These are phyloP conservation scores for Philaethria dido DNA, from an alignment of 2,888 invertebrate genomes.

Conservation along the genomic window DNA sequence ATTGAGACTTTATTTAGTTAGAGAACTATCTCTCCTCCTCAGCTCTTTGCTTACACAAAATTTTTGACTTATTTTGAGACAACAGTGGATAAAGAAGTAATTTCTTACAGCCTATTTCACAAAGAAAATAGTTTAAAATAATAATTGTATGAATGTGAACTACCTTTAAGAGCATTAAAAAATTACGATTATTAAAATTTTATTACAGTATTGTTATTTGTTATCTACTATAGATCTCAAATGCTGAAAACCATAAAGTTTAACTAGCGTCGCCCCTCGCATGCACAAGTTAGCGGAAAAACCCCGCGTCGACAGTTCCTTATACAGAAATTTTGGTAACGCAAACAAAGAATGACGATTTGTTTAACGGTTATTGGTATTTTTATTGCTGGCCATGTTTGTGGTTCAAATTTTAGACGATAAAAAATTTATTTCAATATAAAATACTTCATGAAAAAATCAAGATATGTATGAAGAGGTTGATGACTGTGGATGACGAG, in stretches of 20 bases:
- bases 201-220: constrained; percentile 2
- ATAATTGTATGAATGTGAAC: no score
- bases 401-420: neutral
- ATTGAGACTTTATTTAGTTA: no score
- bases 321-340: constrained; percentile 7
- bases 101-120: no score
- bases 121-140: no score
- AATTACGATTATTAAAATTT: neutral
- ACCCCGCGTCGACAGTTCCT: constrained; percentile 6
- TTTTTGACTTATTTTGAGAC: no score
- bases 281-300: constrained; percentile 9
- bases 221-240: constrained; percentile 11
- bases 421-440: no score
- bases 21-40: no score
- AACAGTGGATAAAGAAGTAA: no score
- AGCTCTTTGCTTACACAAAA: no score
- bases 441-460: no score
- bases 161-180: neutral
- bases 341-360: neutral
- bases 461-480: no score
- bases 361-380: neutral
- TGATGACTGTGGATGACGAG: no score
- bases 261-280: constrained; percentile 12
- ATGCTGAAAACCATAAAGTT: constrained; percentile 7
- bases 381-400: neutral